phyloP scores from a whole-genome alignment of 2,113 vertebrate species.

The Ifrita kowaldi region DNA sequence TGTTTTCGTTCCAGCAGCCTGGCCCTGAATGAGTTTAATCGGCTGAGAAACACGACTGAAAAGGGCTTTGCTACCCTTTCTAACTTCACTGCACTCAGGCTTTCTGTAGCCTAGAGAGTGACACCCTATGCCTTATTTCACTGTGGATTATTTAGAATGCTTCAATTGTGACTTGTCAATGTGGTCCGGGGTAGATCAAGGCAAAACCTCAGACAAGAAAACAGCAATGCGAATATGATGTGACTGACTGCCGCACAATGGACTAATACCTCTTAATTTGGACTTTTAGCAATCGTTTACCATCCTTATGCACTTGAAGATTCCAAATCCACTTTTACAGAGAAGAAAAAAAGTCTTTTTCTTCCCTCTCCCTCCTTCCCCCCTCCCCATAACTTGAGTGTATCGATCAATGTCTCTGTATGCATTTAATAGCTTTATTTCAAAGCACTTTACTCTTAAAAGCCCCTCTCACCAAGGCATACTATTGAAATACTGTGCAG shows the following conservation, averaged over 20 bases:
- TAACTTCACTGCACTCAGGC: constrained; percentile 13
- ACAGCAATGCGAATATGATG: constrained; percentile 57
- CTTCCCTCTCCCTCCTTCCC: neutral
- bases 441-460: constrained; percentile 70
- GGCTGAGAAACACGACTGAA: constrained; percentile 53
- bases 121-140: constrained; percentile 64
- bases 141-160: constrained; percentile 59
- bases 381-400: neutral
- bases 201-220: constrained; percentile 62
- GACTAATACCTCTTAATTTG: constrained; percentile 67
- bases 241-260: constrained; percentile 55
- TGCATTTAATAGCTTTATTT: constrained; percentile 66
- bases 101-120: constrained; percentile 50
- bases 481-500: constrained; percentile 52
- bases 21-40: constrained; percentile 68
- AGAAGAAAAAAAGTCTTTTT: constrained; percentile 21
- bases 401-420: constrained; percentile 59
- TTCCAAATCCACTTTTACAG: constrained; percentile 46
- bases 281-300: constrained; percentile 62
- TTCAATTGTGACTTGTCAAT: constrained; percentile 62
- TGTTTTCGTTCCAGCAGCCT: constrained; percentile 64
- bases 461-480: constrained; percentile 44
- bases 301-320: constrained; percentile 46
- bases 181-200: constrained; percentile 59
- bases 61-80: constrained; percentile 58